These are phyloP conservation scores for Monomorium pharaonis DNA, from an alignment of 1,140 invertebrate species.

Conservation along the genomic window DNA sequence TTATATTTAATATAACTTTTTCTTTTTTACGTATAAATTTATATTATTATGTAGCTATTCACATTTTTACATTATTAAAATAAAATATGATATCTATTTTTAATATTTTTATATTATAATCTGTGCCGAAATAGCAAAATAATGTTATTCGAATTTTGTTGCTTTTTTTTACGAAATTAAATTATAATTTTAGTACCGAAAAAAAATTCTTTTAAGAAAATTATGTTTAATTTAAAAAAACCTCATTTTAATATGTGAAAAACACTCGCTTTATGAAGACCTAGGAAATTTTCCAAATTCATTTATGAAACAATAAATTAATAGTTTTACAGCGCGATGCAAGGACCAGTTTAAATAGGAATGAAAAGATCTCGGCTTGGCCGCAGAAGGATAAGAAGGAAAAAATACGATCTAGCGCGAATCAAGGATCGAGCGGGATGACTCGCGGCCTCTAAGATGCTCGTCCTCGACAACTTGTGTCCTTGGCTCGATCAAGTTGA, in stretches of 20 bases:
- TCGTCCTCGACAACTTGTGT: constrained; percentile 25
- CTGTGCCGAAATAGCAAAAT: neutral
- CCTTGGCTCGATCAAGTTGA: constrained; percentile 44
- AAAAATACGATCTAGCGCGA: constrained; percentile 16
- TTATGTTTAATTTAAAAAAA: neutral
- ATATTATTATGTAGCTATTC: neutral
- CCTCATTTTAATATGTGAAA: neutral
- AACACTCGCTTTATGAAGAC: neutral
- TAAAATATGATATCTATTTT: neutral
- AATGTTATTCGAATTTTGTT: neutral
- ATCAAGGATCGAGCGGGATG: constrained; percentile 54
- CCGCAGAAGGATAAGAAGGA: neutral
- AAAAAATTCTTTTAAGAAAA: neutral
- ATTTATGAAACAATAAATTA: neutral
- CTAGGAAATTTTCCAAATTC: constrained; percentile 9
- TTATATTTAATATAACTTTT: neutral
- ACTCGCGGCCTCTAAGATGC: constrained; percentile 57
- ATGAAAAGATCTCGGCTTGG: constrained; percentile 1
- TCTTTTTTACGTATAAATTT: neutral
- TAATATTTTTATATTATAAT: no score
- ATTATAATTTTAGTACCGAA: neutral
- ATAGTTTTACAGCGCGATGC: neutral
- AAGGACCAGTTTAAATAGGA: neutral
- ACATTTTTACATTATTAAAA: neutral
- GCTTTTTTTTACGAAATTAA: neutral